Percentiles rank a stretch among this genome's conserved stretches.
phyloP scores from a whole-genome alignment of 2,888 invertebrate species.

The Thereva nobilitata region DNA sequence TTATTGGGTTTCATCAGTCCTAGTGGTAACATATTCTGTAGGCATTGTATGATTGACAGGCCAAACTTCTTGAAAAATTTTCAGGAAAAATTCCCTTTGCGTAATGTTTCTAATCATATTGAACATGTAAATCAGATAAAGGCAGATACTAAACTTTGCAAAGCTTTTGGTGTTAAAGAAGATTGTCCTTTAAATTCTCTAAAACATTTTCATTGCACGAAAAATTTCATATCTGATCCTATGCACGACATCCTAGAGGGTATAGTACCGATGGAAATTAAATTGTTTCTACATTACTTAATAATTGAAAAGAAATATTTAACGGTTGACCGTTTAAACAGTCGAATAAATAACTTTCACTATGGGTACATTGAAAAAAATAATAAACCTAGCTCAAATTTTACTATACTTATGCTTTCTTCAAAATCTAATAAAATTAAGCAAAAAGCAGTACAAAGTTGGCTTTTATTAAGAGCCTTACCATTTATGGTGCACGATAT shows the following conservation, averaged over 20 bases:
- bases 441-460: slow-evolving; percentile 23
- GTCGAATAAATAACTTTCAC: slow-evolving; percentile 12
- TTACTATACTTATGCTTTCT: slow-evolving; percentile 6
- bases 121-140: slow-evolving; percentile 2
- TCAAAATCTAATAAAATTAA: slow-evolving; percentile 21
- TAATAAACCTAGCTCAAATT: slow-evolving; percentile 22
- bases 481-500: slow-evolving; percentile 19
- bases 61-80: background rate
- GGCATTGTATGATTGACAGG: slow-evolving; percentile 10
- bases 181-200: background rate
- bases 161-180: slow-evolving; percentile 1
- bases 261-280: slow-evolving; percentile 26
- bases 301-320: slow-evolving; percentile 4
- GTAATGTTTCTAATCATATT: slow-evolving; percentile 1
- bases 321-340: background rate
- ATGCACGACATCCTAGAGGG: slow-evolving; percentile 19
- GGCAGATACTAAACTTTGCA: background rate
- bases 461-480: slow-evolving; percentile 18
- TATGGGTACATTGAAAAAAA: slow-evolving; percentile 16
- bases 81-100: slow-evolving; percentile 3
- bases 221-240: slow-evolving; percentile 17
- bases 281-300: slow-evolving; percentile 8
- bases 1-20: slow-evolving; percentile 14
- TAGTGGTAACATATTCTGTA: slow-evolving; percentile 18
- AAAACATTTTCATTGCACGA: slow-evolving; percentile 3